Evolutionary conservation across 2,797 vertebrate species (phyloP), one percentile per base, ranked within the genome.

Genomic region (Sebastes dallii): DNA sequence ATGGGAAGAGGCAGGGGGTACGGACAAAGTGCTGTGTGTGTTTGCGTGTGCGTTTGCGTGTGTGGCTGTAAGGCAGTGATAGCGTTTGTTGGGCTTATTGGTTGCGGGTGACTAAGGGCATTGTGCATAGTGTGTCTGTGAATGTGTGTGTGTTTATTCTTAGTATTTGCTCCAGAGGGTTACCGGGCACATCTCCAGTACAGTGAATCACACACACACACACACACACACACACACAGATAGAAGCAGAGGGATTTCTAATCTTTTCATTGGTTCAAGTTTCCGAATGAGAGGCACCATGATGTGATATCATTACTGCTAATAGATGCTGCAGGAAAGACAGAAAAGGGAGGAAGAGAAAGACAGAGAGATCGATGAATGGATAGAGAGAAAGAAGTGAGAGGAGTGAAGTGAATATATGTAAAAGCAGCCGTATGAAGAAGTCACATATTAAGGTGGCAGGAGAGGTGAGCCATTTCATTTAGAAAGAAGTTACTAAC

Each of bases 261-360:
- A 86, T 91, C 89, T 89, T 86, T 88, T 92, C 87, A 92, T 75
- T 92, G 87, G 84, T 89, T 89, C 25, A 85, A 69, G 82, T 90
- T 86, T 88, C 85, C 90, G 88, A 92, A 91, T 88, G 75, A 89
- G 46, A 75, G 85, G 82, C 82, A 73, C 72, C 88, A 83, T 71
- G 82, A 82, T 78, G 88, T 60, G 88, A 93, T 88, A 83, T 89
- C 82, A 92, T 93, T 90, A 89, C 80, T 75, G 90, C 67, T 91
- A 90, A 94, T 83, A 91, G 83, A 90, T 29, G 30, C 66, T 66
- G 66, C 55, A 36, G 59, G 39, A 69, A 73, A 77, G 12, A 42
- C 52, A 59, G 61, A 72, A 13, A 68, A 24, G 18, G 7, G 64
- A 56, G 3, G 34, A 52, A 54, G 64, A 68, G 25, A 18, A 55